Conservation (phyloP, 2,797 vertebrate species). For the Gymnodraco acuticeps region DNA sequence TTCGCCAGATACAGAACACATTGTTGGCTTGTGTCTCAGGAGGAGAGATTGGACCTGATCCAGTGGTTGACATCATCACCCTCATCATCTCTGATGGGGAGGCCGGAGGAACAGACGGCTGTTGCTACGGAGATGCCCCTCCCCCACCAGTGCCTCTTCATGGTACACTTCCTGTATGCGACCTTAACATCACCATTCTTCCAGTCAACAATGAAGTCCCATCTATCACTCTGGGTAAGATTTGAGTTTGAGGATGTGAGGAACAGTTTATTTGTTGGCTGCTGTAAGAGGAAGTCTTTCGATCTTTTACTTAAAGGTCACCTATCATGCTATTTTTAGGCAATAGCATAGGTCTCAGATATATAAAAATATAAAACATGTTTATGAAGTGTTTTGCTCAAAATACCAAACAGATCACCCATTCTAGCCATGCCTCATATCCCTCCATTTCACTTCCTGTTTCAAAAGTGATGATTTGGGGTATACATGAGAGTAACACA, state of each 20-base stretch:
- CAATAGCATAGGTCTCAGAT: too few species aligned
- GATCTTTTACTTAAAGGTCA: not conserved
- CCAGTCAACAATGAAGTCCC: constrained; percentile 82
- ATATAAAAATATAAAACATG: too few species aligned
- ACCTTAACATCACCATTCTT: constrained; percentile 81
- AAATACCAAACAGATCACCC: too few species aligned
- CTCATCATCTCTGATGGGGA: constrained; percentile 84
- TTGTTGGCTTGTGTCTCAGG: constrained; percentile 46
- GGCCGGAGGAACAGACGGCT: constrained; percentile 65
- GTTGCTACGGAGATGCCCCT: constrained; percentile 75
- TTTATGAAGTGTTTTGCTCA: too few species aligned
- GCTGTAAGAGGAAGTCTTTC: not conserved
- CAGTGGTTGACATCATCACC: constrained; percentile 71
- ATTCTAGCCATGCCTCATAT: too few species aligned
- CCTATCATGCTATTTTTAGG: too few species aligned
- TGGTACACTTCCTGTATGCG: constrained; percentile 81
- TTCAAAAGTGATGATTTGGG: too few species aligned
- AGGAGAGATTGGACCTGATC: constrained; percentile 80
- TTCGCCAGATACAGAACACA: not conserved
- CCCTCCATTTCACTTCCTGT: too few species aligned
- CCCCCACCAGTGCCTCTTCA: constrained; percentile 78
- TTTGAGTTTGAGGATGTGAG: not conserved
- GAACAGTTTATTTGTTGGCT: not conserved
- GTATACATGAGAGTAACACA: too few species aligned
- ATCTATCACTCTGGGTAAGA: constrained; percentile 65